Percentiles rank a stretch among this genome's conserved stretches.
Evolutionary conservation across 1,140 invertebrate genomes (phyloP).

Genomic region (Colletes latitarsis): DNA sequence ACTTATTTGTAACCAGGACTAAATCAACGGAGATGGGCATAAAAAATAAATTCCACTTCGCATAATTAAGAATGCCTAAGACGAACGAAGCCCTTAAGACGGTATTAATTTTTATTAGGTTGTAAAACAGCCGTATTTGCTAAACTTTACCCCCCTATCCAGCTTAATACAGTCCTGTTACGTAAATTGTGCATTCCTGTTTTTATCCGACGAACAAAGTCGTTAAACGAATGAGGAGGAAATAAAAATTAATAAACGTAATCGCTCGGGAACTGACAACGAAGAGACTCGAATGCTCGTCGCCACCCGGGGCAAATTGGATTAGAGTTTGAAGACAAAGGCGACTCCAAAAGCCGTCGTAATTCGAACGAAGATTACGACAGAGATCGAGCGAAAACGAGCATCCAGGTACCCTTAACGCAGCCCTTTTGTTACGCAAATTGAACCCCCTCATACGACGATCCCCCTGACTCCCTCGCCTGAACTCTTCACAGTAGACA

Average conservation of each 20-base stretch:
- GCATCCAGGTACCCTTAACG: conserved; percentile 7
- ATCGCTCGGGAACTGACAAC: neutral
- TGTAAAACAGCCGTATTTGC: too few relatives aligned
- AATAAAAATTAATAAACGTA: neutral
- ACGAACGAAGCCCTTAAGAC: too few relatives aligned
- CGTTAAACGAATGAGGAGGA: too few relatives aligned
- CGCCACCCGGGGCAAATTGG: neutral
- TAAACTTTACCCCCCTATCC: too few relatives aligned
- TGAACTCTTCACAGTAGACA: neutral
- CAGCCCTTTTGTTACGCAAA: conserved; percentile 37
- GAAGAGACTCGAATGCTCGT: neutral
- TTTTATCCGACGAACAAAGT: too few relatives aligned
- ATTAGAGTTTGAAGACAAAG: conserved; percentile 12
- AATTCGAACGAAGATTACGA: neutral
- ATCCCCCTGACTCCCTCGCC: neutral
- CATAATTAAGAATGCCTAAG: too few relatives aligned
- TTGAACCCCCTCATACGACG: conserved; percentile 22
- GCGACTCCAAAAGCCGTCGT: neutral
- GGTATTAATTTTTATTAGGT: too few relatives aligned
- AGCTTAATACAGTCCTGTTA: too few relatives aligned
- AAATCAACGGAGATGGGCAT: too few relatives aligned
- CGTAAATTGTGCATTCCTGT: too few relatives aligned
- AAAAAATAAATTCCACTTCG: too few relatives aligned
- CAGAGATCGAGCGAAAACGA: neutral
- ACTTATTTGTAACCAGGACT: too few relatives aligned